A percentile compares a stretch with the other conserved stretches of the same genome.
Conservation (phyloP, 2,888 invertebrate genomes). For the Drosophila anceps region DNA sequence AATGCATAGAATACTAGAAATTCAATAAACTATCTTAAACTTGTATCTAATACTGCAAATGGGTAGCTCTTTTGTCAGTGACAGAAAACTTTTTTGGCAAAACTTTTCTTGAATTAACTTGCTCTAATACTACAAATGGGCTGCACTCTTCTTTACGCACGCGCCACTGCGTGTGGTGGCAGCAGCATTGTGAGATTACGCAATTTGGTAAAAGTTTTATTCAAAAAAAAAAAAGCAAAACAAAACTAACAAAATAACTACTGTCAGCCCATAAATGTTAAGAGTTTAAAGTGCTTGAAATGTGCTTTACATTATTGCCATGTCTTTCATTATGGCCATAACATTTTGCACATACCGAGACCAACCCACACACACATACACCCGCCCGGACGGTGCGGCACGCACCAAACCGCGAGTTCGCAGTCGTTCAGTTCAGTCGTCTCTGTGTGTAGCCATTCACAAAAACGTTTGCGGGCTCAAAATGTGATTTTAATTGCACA, state of each 20-base stretch:
- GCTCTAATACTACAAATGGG: not conserved
- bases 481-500: constrained; percentile 79
- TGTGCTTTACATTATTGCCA: constrained; percentile 65
- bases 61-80: no score
- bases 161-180: not conserved
- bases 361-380: constrained; percentile 72
- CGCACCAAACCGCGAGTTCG: constrained; percentile 55
- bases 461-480: constrained; percentile 65
- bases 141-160: not conserved
- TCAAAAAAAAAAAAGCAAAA: constrained; percentile 7
- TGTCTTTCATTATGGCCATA: constrained; percentile 76
- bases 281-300: constrained; percentile 44
- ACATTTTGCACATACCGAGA: constrained; percentile 77
- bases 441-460: constrained; percentile 56
- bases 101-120: no score
- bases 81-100: no score
- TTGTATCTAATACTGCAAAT: no score
- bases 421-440: constrained; percentile 43
- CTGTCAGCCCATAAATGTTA: constrained; percentile 61
- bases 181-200: constrained; percentile 19
- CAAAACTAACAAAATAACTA: not conserved
- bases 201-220: constrained; percentile 55
- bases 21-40: not conserved
- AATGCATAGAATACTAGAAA: not conserved
- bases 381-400: constrained; percentile 28